A percentile compares a stretch with the other conserved stretches of the same genome.
These are phyloP conservation scores for Aplysia californica DNA, from an alignment of 1,140 invertebrate genomes.

Conservation along the genomic window DNA sequence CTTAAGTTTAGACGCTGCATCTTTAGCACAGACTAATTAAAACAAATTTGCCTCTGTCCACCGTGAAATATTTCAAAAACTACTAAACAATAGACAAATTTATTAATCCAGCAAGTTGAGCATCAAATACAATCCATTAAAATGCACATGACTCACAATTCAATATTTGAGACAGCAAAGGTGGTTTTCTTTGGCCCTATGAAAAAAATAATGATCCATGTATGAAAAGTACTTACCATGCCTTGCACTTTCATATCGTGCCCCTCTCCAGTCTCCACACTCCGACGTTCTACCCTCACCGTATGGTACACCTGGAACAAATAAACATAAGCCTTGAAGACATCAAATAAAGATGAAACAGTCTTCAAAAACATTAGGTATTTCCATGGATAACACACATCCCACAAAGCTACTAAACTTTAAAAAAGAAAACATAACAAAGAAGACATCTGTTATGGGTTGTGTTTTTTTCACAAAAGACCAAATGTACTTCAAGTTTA, in stretches of 20 bases:
- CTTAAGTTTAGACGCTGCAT: too few species aligned
- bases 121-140: too few species aligned
- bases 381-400: background rate
- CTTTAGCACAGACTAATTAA: too few species aligned
- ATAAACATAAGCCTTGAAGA: background rate
- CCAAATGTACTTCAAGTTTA: background rate
- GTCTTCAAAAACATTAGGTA: background rate
- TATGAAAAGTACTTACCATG: background rate
- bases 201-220: background rate
- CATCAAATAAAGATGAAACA: background rate
- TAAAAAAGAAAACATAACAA: background rate
- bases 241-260: background rate
- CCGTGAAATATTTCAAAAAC: background rate
- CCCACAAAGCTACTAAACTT: background rate
- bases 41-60: background rate
- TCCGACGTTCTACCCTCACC: background rate
- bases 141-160: too few species aligned
- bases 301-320: background rate
- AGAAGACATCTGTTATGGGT: background rate
- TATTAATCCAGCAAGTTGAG: background rate
- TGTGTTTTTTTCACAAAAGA: background rate
- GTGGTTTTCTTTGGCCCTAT: background rate
- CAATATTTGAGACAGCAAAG: too few species aligned
- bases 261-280: background rate
- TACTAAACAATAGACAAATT: background rate